Conservation (phyloP, 2,888 invertebrate species). For the Phalera bucephala region DNA sequence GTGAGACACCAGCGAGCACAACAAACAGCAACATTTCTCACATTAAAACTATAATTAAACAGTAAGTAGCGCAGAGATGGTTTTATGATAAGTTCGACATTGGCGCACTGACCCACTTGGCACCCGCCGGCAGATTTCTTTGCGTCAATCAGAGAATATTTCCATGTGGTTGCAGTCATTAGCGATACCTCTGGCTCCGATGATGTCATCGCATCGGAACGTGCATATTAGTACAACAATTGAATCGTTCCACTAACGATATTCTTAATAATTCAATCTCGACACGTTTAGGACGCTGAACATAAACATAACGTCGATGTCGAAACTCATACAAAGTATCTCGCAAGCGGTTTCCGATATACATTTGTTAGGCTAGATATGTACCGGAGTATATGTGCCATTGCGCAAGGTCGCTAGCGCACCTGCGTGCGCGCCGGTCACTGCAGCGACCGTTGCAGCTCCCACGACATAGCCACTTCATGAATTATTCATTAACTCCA, state of each 20-base stretch:
- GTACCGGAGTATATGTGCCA: constrained; percentile 58
- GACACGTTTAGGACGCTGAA: constrained; percentile 47
- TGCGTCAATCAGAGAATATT: constrained; percentile 66
- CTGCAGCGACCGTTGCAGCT: constrained; percentile 68
- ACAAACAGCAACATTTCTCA: constrained; percentile 39
- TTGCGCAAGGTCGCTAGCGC: constrained; percentile 75
- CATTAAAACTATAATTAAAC: constrained; percentile 52
- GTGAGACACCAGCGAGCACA: constrained; percentile 43
- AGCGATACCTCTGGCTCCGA: constrained; percentile 22
- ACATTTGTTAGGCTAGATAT: constrained; percentile 64
- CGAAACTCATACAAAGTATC: constrained; percentile 64
- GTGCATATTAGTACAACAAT: constrained; percentile 37
- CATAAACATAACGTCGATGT: constrained; percentile 50
- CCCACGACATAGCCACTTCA: constrained; percentile 49
- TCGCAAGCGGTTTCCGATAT: constrained; percentile 70
- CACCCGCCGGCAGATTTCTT: constrained; percentile 52
- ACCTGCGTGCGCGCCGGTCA: constrained; percentile 58
- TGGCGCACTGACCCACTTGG: constrained; percentile 77
- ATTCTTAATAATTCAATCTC: constrained; percentile 39
- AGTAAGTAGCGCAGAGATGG: constrained; percentile 36
- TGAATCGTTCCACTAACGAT: constrained; percentile 35
- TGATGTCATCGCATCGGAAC: constrained; percentile 60
- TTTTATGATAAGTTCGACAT: constrained; percentile 71
- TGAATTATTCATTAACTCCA: constrained; percentile 52
- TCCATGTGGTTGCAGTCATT: constrained; percentile 45